Conservation (phyloP, 35 echinoderm and acorn worm genomes). For the Diadema setosum region DNA sequence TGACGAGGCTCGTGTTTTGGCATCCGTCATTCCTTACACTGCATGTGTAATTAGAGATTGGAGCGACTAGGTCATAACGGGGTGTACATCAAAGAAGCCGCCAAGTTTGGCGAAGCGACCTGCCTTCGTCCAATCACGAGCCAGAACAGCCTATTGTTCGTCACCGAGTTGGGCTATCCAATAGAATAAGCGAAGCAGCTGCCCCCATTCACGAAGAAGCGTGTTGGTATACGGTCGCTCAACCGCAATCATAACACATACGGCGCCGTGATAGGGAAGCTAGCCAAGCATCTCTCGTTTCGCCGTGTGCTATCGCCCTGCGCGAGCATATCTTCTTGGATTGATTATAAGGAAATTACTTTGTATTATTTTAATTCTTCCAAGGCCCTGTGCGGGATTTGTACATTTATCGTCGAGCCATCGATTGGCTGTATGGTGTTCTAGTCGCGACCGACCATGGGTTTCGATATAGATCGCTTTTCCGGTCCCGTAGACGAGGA, state of each 20-base stretch:
- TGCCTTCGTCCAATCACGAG: background rate
- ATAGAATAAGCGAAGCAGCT: background rate
- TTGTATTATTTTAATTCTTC: background rate
- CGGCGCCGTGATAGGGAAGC: background rate
- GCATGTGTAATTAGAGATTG: conserved; percentile 9
- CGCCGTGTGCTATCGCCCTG: background rate
- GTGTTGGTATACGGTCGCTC: background rate
- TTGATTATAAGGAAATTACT: conserved; percentile 7
- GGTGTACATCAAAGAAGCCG: conserved; percentile 11
- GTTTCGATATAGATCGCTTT: conserved; percentile 97
- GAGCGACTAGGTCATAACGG: background rate
- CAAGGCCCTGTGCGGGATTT: background rate
- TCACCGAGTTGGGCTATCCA: conserved; percentile 3
- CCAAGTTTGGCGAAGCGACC: background rate
- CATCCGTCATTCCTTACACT: background rate
- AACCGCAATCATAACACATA: background rate
- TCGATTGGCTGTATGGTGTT: background rate
- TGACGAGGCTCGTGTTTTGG: background rate
- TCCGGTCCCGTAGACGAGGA: conserved; percentile 80
- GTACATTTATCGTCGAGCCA: background rate
- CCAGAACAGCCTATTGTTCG: background rate
- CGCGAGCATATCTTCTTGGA: background rate
- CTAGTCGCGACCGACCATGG: conserved; percentile 50
- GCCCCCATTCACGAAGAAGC: background rate
- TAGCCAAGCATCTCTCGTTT: background rate